These are phyloP conservation scores for Pogonocherus hispidulus DNA, from an alignment of 2,888 invertebrate genomes.

Conservation along the genomic window DNA sequence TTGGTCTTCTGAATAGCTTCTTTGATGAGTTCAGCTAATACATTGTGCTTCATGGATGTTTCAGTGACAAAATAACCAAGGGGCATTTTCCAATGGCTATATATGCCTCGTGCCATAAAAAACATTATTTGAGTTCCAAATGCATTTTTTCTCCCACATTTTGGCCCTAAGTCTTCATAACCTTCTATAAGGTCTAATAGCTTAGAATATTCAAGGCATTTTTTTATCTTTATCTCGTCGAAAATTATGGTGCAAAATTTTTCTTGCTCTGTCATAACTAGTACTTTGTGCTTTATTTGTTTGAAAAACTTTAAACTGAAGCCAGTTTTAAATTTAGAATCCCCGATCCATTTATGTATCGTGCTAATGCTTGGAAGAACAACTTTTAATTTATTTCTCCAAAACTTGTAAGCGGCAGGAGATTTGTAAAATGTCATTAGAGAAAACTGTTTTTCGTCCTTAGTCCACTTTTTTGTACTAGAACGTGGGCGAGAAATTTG, in stretches of 20 bases:
- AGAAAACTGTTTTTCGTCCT: slow-evolving; percentile 3
- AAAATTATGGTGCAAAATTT: slow-evolving; percentile 6
- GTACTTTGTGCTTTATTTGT: background rate
- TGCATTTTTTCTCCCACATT: background rate
- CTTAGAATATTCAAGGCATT: slow-evolving; percentile 7
- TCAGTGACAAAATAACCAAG: background rate
- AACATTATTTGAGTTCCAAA: slow-evolving; percentile 7
- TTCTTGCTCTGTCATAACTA: background rate
- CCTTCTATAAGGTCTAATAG: background rate
- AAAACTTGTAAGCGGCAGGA: slow-evolving; percentile 4
- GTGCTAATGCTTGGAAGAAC: background rate
- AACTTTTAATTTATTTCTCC: slow-evolving; percentile 13
- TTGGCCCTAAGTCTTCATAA: background rate
- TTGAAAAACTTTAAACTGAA: background rate
- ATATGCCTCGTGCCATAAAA: slow-evolving; percentile 1
- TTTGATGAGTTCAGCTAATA: background rate
- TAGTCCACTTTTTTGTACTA: background rate
- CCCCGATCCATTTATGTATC: slow-evolving; percentile 1
- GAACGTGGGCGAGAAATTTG: background rate
- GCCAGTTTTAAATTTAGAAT: background rate
- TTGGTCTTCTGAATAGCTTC: background rate
- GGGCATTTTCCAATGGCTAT: slow-evolving; percentile 1
- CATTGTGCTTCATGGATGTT: background rate
- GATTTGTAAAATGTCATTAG: slow-evolving; percentile 7
- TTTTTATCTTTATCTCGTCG: slow-evolving; percentile 16